These are phyloP conservation scores for Calameuta pallipes DNA, from an alignment of 2,888 invertebrate species.

Conservation along the genomic window DNA sequence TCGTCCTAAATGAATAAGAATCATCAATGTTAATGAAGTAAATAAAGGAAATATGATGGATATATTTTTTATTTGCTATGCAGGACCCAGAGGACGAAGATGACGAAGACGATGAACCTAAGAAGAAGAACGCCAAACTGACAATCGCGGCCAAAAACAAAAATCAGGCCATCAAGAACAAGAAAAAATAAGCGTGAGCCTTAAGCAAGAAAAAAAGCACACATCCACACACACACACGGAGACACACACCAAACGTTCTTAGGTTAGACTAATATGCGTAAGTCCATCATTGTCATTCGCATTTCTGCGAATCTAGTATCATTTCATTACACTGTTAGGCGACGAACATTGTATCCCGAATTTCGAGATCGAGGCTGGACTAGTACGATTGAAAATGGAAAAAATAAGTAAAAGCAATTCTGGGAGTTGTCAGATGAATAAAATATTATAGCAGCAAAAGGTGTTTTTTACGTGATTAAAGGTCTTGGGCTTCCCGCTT, in stretches of 20 bases:
- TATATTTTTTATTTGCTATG: slow-evolving; percentile 53
- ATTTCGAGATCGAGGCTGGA: slow-evolving; percentile 25
- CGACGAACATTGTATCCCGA: slow-evolving; percentile 1
- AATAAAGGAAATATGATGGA: neutral
- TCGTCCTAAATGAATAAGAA: neutral
- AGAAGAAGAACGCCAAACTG: slow-evolving; percentile 83
- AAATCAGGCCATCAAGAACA: slow-evolving; percentile 66
- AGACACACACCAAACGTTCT: slow-evolving; percentile 49
- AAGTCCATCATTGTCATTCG: slow-evolving; percentile 62
- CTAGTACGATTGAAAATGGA: slow-evolving; percentile 20
- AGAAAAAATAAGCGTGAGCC: slow-evolving; percentile 61
- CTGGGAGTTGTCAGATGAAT: neutral
- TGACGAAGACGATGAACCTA: slow-evolving; percentile 82
- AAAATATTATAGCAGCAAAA: neutral
- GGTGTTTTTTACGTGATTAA: neutral
- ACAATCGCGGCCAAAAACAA: slow-evolving; percentile 79
- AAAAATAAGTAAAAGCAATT: neutral
- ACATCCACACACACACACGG: slow-evolving; percentile 28
- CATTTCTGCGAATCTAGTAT: slow-evolving; percentile 55
- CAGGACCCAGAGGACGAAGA: slow-evolving; percentile 77
- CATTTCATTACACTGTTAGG: slow-evolving; percentile 45
- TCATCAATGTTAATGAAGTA: neutral
- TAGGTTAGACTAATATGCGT: slow-evolving; percentile 61
- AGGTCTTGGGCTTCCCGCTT: neutral
- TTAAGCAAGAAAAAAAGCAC: slow-evolving; percentile 19